These are phyloP conservation scores for Aphelenchoides avenae DNA, from an alignment of 1,140 invertebrate genomes.

Conservation along the genomic window DNA sequence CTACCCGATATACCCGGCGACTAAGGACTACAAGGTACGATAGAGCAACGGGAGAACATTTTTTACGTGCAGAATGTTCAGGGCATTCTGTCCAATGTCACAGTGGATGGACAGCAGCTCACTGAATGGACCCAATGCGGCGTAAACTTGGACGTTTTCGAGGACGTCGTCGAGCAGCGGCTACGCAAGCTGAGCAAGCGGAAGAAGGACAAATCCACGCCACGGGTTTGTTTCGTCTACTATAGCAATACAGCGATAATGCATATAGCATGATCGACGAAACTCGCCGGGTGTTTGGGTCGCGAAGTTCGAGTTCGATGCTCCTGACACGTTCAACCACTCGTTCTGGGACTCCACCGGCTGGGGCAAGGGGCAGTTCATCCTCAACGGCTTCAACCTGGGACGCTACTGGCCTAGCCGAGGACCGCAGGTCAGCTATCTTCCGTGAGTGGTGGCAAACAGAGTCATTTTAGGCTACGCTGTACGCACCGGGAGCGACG, in stretches of 20 bases:
- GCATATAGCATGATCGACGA: no score
- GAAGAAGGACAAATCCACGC: no score
- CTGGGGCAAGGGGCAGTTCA: conserved; percentile 20
- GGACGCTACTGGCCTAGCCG: conserved; percentile 30
- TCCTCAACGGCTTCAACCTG: conserved; percentile 33
- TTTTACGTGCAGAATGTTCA: no score
- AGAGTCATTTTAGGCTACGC: no score
- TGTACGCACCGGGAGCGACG: conserved; percentile 29
- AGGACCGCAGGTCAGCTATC: conserved; percentile 36
- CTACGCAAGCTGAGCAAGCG: no score
- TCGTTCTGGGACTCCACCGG: conserved; percentile 26
- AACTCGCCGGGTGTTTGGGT: conserved; percentile 1
- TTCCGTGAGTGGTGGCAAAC: no score
- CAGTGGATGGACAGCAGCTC: conserved; percentile 16
- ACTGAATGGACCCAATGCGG: conserved; percentile 33
- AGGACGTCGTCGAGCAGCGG: background rate
- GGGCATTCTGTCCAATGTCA: conserved; percentile 15
- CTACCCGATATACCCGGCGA: no score
- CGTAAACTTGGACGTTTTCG: conserved; percentile 13
- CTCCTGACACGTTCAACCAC: conserved; percentile 4
- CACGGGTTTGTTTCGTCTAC: no score
- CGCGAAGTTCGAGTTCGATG: conserved; percentile 23
- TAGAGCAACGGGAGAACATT: no score
- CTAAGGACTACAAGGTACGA: no score
- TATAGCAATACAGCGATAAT: no score